Conservation (phyloP, 2,113 vertebrate species). For the Paracanthobrama guichenoti region DNA sequence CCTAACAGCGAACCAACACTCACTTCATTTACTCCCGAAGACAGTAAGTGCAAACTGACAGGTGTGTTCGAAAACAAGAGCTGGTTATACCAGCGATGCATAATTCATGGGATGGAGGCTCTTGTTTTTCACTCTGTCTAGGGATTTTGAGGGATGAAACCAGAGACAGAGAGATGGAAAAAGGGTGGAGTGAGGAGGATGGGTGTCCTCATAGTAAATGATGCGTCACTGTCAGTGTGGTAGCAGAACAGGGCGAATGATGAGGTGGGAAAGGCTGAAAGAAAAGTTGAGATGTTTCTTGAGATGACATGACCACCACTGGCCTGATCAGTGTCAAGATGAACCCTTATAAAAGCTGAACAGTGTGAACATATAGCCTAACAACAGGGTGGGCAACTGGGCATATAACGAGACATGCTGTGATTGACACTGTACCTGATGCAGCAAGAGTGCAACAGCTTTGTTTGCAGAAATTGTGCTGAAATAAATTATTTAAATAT, state of each 20-base stretch:
- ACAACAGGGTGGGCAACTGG: constrained; percentile 16
- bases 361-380: constrained; percentile 44
- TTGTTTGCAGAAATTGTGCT: background rate
- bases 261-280: background rate
- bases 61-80: constrained; percentile 8
- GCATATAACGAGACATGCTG: background rate
- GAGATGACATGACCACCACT: constrained; percentile 33
- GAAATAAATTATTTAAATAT: background rate
- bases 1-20: background rate
- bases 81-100: constrained; percentile 1
- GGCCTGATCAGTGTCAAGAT: constrained; percentile 44
- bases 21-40: background rate
- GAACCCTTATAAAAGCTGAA: constrained; percentile 16
- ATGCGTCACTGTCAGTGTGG: constrained; percentile 7
- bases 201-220: background rate
- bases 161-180: constrained; percentile 13
- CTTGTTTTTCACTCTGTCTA: constrained; percentile 30
- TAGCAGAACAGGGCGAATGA: background rate
- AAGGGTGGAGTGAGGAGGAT: background rate
- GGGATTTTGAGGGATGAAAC: constrained; percentile 6
- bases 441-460: background rate
- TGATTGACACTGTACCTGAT: background rate
- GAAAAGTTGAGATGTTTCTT: background rate
- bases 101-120: constrained; percentile 31
- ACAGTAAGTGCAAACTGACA: constrained; percentile 1